phyloP scores from a whole-genome alignment of 2,888 invertebrate genomes.

The Prenolepis imparis region DNA sequence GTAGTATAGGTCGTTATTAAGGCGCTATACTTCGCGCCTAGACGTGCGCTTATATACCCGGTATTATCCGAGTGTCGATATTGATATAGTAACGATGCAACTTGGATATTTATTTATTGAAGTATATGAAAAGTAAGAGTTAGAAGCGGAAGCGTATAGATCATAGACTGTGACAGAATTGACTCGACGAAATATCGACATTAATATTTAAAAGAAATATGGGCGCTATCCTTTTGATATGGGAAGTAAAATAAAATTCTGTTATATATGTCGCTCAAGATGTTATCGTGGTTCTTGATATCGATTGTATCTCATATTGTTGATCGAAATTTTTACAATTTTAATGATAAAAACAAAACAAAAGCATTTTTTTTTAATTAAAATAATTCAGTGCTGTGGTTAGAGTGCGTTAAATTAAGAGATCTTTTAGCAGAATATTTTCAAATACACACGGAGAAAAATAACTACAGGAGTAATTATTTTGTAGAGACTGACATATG shows the following conservation, averaged over 20 bases:
- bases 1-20: slow-evolving; percentile 10
- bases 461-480: background rate
- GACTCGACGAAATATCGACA: slow-evolving; percentile 18
- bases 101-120: slow-evolving; percentile 20
- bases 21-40: background rate
- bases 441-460: background rate
- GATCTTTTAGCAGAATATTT: background rate
- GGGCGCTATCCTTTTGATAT: slow-evolving; percentile 8
- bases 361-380: background rate
- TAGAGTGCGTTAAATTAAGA: background rate
- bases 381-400: background rate
- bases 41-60: background rate
- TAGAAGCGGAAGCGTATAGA: background rate
- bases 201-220: slow-evolving; percentile 30
- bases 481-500: background rate
- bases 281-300: background rate
- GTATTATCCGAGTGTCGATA: slow-evolving; percentile 2
- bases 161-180: background rate
- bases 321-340: background rate
- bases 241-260: slow-evolving; percentile 35
- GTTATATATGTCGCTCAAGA: background rate
- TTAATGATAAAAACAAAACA: background rate
- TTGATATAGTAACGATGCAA: slow-evolving; percentile 17
- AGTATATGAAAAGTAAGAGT: slow-evolving; percentile 20
- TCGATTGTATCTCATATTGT: slow-evolving; percentile 5